These are phyloP conservation scores for Laticauda laticaudata DNA, from an alignment of 2,113 vertebrate species.

Conservation along the genomic window DNA sequence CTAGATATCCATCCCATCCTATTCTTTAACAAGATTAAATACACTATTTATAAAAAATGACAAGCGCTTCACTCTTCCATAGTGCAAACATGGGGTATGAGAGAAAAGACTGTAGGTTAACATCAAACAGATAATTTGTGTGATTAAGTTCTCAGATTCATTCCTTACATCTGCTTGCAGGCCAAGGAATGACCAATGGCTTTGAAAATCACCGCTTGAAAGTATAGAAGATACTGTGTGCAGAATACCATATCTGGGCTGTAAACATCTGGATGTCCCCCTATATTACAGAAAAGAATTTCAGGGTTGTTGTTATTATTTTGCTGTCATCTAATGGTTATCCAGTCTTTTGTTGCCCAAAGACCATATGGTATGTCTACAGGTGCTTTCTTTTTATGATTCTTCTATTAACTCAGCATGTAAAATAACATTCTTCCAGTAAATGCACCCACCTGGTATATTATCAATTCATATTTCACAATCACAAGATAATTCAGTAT, in stretches of 20 bases:
- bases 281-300: not conserved
- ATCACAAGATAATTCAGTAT: constrained; percentile 14
- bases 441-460: not conserved
- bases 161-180: not conserved
- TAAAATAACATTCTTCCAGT: not conserved
- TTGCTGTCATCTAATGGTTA: not conserved
- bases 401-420: not conserved
- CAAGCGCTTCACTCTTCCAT: not conserved
- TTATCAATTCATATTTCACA: not conserved
- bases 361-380: not conserved
- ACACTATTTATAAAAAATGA: not conserved
- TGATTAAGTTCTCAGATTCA: not conserved
- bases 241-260: not conserved
- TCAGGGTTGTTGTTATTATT: not conserved
- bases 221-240: not conserved
- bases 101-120: not conserved
- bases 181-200: not conserved
- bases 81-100: not conserved
- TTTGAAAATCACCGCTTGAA: not conserved
- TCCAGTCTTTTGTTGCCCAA: not conserved
- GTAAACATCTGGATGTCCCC: not conserved
- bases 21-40: not conserved
- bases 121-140: not conserved
- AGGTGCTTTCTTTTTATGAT: not conserved
- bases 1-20: not conserved